These are phyloP conservation scores for Pachypeltis micranthus DNA, from an alignment of 1,140 invertebrate species.

Conservation along the genomic window DNA sequence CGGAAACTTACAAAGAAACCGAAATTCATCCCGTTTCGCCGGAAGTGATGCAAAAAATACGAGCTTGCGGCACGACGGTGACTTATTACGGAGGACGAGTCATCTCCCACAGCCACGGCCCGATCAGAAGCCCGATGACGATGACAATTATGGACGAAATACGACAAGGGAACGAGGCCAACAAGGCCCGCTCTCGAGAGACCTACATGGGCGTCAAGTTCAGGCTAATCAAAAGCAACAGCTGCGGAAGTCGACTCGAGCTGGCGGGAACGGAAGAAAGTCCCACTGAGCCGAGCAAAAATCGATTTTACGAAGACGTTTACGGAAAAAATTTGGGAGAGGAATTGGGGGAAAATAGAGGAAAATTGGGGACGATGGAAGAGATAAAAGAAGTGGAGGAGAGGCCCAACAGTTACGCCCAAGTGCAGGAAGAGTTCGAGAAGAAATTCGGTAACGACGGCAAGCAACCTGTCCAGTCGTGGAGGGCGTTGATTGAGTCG, in stretches of 20 bases:
- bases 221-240: conserved; percentile 64
- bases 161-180: conserved; percentile 13
- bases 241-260: conserved; percentile 68
- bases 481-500: conserved; percentile 21
- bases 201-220: conserved; percentile 31
- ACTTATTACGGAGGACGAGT: conserved; percentile 78
- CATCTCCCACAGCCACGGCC: conserved; percentile 49
- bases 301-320: conserved; percentile 25
- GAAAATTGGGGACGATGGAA: conserved; percentile 24
- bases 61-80: conserved; percentile 69
- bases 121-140: conserved; percentile 47
- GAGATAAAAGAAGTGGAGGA: conserved; percentile 7
- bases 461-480: conserved; percentile 2
- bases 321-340: conserved; percentile 19
- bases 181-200: conserved; percentile 6
- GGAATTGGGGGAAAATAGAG: conserved; percentile 17
- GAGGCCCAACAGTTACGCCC: conserved; percentile 4
- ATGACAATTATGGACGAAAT: conserved; percentile 54
- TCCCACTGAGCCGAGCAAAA: conserved; percentile 57
- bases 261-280: conserved; percentile 47
- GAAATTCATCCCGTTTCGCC: conserved; percentile 30
- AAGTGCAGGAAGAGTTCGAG: not conserved
- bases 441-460: conserved; percentile 1
- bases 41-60: conserved; percentile 72
- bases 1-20: conserved; percentile 20